Evolutionary conservation across 2,888 invertebrate genomes (phyloP).

Genomic region (Dendrolimus houi): DNA sequence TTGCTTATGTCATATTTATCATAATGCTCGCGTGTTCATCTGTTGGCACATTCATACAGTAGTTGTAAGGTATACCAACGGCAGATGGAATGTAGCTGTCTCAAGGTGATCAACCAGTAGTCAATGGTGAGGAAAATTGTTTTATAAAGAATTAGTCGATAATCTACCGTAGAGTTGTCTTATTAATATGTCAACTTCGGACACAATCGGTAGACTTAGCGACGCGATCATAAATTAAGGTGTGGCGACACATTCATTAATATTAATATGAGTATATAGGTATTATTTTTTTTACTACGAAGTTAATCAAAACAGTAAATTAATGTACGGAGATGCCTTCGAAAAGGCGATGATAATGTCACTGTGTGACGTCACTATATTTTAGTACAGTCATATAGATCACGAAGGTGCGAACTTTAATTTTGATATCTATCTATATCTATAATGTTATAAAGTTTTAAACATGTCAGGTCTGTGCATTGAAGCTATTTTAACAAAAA

Average conservation of each 20-base stretch:
- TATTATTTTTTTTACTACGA: too few relatives aligned
- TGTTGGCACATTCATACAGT: neutral
- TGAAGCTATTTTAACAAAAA: too few relatives aligned
- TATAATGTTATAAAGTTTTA: too few relatives aligned
- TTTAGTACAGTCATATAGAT: too few relatives aligned
- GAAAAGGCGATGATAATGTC: too few relatives aligned
- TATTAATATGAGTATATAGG: neutral
- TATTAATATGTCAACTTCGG: neutral
- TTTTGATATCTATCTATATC: too few relatives aligned
- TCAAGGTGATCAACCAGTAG: slow-evolving; percentile 55
- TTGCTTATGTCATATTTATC: too few relatives aligned
- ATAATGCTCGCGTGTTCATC: neutral
- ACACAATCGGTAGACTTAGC: neutral
- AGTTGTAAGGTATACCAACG: slow-evolving; percentile 18
- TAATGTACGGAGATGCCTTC: too few relatives aligned
- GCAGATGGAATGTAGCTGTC: slow-evolving; percentile 37
- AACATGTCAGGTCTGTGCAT: too few relatives aligned
- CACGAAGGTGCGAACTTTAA: too few relatives aligned
- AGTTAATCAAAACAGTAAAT: too few relatives aligned
- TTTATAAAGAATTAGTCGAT: slow-evolving; percentile 6
- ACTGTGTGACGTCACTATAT: too few relatives aligned
- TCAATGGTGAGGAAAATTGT: slow-evolving; percentile 38
- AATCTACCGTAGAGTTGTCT: slow-evolving; percentile 15
- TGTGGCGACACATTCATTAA: neutral
- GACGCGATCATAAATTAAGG: neutral